Evolutionary conservation across 2,888 invertebrate genomes (phyloP).

Genomic region (Baccha elongata): DNA sequence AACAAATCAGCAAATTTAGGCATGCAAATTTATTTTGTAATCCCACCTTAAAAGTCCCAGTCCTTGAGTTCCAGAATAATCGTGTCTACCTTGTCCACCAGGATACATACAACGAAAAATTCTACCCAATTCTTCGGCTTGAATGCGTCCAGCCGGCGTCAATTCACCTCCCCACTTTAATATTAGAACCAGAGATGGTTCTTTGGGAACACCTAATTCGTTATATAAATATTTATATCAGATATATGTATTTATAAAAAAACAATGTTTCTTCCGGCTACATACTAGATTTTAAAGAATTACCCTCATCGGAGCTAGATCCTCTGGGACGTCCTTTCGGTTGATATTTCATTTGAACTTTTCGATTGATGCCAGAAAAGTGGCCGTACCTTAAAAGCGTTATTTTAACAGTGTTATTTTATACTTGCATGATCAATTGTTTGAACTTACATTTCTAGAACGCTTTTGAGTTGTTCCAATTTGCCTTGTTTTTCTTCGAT

Average conservation of each 20-base stretch:
- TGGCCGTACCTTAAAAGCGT: conserved; percentile 93
- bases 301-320: conserved; percentile 97
- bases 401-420: not conserved
- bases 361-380: conserved; percentile 99
- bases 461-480: conserved; percentile 97
- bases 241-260: conserved; percentile 1
- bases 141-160: conserved; percentile 98
- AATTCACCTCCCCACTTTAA: conserved; percentile 99
- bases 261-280: conserved; percentile 50
- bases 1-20: not conserved
- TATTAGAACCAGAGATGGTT: conserved; percentile 97
- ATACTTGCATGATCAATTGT: not conserved
- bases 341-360: conserved; percentile 99
- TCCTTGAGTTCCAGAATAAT: conserved; percentile 96
- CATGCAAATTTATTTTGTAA: not conserved
- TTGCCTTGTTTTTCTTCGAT: conserved; percentile 98
- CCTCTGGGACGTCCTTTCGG: conserved; percentile 95
- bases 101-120: conserved; percentile 99
- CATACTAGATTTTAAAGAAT: conserved; percentile 77
- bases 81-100: conserved; percentile 96
- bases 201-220: conserved; percentile 90
- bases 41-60: conserved; percentile 91
- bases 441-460: conserved; percentile 95
- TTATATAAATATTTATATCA: conserved; percentile 8
- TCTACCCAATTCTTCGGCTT: conserved; percentile 98